Base-by-base conservation (phyloP, 2,888 invertebrate species). In the Sinelater perroti region DNA sequence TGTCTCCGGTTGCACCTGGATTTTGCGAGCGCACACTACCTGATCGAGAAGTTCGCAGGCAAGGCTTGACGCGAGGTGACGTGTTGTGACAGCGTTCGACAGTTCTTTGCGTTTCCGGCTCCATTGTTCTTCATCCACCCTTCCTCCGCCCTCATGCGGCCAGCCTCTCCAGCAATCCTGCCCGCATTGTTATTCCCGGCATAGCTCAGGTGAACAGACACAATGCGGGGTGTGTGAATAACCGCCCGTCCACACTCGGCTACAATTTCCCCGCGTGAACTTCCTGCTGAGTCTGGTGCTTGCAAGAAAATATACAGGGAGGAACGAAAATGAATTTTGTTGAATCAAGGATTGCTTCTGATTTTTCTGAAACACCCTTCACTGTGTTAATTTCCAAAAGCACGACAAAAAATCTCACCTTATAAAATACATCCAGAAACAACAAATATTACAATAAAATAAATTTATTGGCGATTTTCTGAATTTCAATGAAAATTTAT, bases 21-120 rank as follows among this genome's bases (percentile, higher is more conserved):
- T 36, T 54, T 51, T 49, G 26, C 13, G 28, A 40, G 50, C 53
- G 21, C 10, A 18, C 53, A 61, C 64, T 67, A 67, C 68, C 67
- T 66, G 67, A 68, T 64, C 58, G 66, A 66, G 59, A 53, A 53
- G 20, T 46, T 57, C 51, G 52, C 52, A 57, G 46, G 57, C 35
- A 31, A 13, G 46, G 21, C 16, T 50, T 35, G 63, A 63, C 62
- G 64, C n/a, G n/a, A n/a, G n/a, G n/a, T 64, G 67, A 66, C 65
- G 56, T 69, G 68, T 70, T 67, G 63, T 67, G 67, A 67, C 66
- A 62, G 59, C 49, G 65, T 65, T 67, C 67, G 67, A 67, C 67
- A 65, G 64, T 65, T 65, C 65, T 61, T 63, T 62, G 54, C 52
- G 60, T 61, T 63, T 64, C 64, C 65, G 58, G 64, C 60, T 53